phyloP scores from a whole-genome alignment of 2,888 invertebrate genomes.

The Subacronicta megacephala region DNA sequence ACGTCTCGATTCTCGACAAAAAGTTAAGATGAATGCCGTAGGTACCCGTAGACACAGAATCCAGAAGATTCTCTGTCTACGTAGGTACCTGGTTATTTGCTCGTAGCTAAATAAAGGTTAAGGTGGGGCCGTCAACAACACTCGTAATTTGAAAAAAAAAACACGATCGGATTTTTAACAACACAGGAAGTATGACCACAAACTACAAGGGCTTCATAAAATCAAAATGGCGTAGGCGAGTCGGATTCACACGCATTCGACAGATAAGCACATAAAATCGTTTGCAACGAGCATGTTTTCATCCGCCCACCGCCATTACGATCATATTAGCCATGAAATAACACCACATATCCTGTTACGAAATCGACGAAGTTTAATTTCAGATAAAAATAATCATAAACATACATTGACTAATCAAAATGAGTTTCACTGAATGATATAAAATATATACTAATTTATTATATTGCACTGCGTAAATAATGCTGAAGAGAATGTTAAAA shows the following conservation, averaged over 20 bases:
- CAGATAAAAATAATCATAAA: constrained; percentile 51
- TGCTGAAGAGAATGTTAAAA: too few species aligned
- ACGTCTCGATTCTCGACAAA: too few species aligned
- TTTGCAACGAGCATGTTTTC: constrained; percentile 14
- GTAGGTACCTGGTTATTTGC: too few species aligned
- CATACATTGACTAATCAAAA: constrained; percentile 51
- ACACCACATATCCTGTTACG: constrained; percentile 57
- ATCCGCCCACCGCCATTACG: constrained; percentile 28
- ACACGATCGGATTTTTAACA: neutral
- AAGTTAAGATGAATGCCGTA: too few species aligned
- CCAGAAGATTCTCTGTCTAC: too few species aligned
- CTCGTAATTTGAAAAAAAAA: neutral
- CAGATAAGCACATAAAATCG: constrained; percentile 26
- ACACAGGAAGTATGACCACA: constrained; percentile 21
- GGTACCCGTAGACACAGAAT: too few species aligned
- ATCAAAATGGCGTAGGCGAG: neutral
- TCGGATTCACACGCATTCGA: constrained; percentile 7
- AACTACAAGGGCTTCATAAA: constrained; percentile 17
- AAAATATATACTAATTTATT: constrained; percentile 26
- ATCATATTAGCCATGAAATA: constrained; percentile 50
- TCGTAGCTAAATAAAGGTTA: too few species aligned
- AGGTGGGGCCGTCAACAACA: neutral
- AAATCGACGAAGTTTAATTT: constrained; percentile 56
- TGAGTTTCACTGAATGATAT: constrained; percentile 17
- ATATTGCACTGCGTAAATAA: neutral